phyloP scores from a whole-genome alignment of 2,888 invertebrate species.

The Sphinx pinastri region DNA sequence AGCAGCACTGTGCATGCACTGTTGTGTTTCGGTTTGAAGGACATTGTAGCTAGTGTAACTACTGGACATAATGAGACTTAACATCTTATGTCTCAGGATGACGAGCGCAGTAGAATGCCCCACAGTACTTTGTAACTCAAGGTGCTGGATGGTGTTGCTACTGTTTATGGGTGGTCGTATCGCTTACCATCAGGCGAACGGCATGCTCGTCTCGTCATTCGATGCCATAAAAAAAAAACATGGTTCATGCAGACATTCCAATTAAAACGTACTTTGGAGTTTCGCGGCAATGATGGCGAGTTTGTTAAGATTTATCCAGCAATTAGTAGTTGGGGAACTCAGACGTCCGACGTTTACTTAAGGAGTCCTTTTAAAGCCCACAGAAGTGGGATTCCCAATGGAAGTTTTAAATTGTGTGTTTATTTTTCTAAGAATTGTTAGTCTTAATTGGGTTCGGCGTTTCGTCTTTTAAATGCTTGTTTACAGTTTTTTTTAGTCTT shows the following conservation, averaged over 20 bases:
- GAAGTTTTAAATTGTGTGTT: conserved; percentile 13
- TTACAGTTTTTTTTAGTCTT: not conserved
- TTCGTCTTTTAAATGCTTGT: not conserved
- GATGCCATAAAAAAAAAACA: too few relatives aligned
- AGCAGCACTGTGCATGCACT: too few relatives aligned
- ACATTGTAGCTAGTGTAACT: too few relatives aligned
- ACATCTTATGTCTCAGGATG: too few relatives aligned
- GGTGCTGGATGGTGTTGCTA: too few relatives aligned
- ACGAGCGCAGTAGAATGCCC: too few relatives aligned
- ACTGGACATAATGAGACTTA: too few relatives aligned
- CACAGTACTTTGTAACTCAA: too few relatives aligned
- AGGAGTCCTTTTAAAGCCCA: conserved; percentile 40
- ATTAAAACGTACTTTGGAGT: conserved; percentile 49
- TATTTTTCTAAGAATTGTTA: conserved; percentile 17
- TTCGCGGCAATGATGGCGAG: conserved; percentile 35
- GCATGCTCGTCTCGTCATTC: too few relatives aligned
- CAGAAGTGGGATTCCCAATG: conserved; percentile 8
- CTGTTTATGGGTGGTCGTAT: too few relatives aligned
- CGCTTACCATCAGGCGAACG: too few relatives aligned
- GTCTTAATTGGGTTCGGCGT: not conserved
- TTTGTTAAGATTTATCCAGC: conserved; percentile 53
- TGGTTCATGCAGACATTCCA: conserved; percentile 42
- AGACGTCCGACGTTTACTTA: conserved; percentile 35
- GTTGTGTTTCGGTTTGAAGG: too few relatives aligned
- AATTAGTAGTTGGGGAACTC: conserved; percentile 54